A percentile compares a stretch with the other conserved stretches of the same genome.
phyloP scores from a whole-genome alignment of 2,888 invertebrate genomes.

The Aporophyla nigra region DNA sequence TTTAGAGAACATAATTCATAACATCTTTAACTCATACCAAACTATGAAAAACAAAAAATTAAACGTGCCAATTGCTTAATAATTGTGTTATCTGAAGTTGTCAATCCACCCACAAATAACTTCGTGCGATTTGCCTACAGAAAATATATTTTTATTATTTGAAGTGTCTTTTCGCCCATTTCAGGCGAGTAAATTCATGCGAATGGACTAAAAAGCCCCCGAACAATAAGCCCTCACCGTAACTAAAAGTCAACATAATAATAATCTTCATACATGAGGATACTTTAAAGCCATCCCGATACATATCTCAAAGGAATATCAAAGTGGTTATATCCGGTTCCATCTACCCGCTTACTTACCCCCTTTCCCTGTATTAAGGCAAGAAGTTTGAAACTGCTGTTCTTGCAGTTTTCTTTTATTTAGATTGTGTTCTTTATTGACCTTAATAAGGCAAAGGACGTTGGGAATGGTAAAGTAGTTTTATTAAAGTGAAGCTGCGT shows the following conservation, averaged over 20 bases:
- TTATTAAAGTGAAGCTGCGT: neutral
- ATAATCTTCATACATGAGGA: neutral
- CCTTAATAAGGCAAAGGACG: conserved; percentile 32
- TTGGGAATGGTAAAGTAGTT: conserved; percentile 10
- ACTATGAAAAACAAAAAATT: too few species aligned
- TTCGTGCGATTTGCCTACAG: too few species aligned
- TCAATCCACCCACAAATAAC: too few species aligned
- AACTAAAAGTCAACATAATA: neutral
- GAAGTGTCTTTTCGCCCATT: too few species aligned
- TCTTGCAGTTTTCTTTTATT: conserved; percentile 51
- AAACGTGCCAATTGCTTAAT: too few species aligned
- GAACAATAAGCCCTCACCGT: neutral
- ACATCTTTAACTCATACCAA: too few species aligned
- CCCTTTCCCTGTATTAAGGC: conserved; percentile 35
- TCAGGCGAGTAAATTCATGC: too few species aligned
- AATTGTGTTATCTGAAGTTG: too few species aligned
- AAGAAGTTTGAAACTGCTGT: conserved; percentile 47
- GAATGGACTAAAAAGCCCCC: too few species aligned
- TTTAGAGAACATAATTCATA: too few species aligned
- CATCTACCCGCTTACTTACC: neutral
- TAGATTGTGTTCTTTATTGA: conserved; percentile 49
- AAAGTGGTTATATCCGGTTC: conserved; percentile 39
- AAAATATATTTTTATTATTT: too few species aligned
- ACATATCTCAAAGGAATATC: neutral
- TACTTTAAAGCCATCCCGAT: neutral